Evolutionary conservation across 2,888 invertebrate species (phyloP), one percentile per base, ranked within the genome.

Genomic region (Coelinius sp.): DNA sequence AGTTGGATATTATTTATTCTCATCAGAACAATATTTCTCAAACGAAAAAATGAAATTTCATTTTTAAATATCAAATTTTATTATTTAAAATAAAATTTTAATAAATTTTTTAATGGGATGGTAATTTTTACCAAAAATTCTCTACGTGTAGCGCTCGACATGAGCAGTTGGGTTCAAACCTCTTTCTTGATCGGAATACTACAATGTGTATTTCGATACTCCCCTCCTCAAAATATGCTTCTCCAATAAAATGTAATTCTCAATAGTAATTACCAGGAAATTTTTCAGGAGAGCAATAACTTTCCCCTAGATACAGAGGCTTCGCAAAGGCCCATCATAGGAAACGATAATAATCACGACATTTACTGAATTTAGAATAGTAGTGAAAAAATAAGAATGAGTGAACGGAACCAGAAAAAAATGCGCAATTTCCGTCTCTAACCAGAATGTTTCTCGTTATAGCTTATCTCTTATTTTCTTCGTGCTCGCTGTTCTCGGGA

Each of bases 261-360:
- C 52, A 52, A 52, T 52, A 20, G 5, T 1, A 38, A 8, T 24
- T 24, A 14, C 4, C 56, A 31, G 8, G 14, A 31, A 63, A 62
- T 66, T 35, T 35, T 46, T 44, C 59, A 46, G 10, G 59, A 46
- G 59, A 49, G 59, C 24, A 35, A 71, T 66, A 71, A 44, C 44
- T 71, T 52, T 52, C 20, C 24, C 62, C 31, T n/a, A n/a, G n/a
- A n/a, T n/a, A n/a, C 41, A 7, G n/a, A 41, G 20, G 27, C 49
- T 22, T 71, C 41, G n/a, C n/a, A n/a, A n/a, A n/a, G 22, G 27
- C 17, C 56, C 27, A 31, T 27, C 41, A 71, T 35, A 62, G n/a
- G n/a, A n/a, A 67, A 59, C 25, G 59, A 62, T 46, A 66, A 71
- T 69, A 63, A 71, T 67, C 56, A 24, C 25, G 7, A 8, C 49